Evolutionary conservation across 2,797 vertebrate genomes (phyloP), one percentile per base, ranked within the genome.

Genomic region (Tokudaia muenninki): DNA sequence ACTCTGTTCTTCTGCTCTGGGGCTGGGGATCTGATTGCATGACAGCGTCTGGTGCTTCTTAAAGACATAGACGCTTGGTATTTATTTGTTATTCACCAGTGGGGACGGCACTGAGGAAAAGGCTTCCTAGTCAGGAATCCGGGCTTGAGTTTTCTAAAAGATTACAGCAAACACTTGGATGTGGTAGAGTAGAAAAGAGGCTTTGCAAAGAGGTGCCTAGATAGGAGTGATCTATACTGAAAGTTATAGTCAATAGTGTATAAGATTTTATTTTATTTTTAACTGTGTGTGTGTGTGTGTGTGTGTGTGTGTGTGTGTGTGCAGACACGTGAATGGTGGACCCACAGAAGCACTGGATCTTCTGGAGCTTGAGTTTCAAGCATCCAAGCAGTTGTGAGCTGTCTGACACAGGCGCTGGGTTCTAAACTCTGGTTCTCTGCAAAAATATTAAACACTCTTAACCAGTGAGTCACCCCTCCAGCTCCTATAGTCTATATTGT

Each of bases 71-170:
- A 78, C 21, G 9, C n/a, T 44, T 29, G 80, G 22, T 72, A 77
- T 91, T 93, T 94, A 95, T 90, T 87, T 70, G 90, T 90, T 94
- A 93, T 95, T 93, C 91, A 82, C 47, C 11, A 61, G 77, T 47
- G 44, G 55, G 74, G 65, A 79, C 74, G 50, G 57, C 57, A 41
- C 21, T 61, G 34, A n/a, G 10, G 24, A 82, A 93, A 87, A 93
- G 87, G 21, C 80, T 93, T 72, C 57, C 26, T 79, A 26, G 34
- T 0, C 14, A 24, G 93, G 86, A 74, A 4, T 37, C 17, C 10
- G 65, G 19, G 72, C 16, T 93, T 1, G 2, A 90, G 55, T 70
- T 87, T 89, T 91, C 31, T 22, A 81, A 89, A 91, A 37, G 89
- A 90, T 65, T 61, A 55, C 59, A 95, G 57, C 70, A 44, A 92